phyloP scores from a whole-genome alignment of 2,113 vertebrate genomes.

The Rhodinocichla rosea region DNA sequence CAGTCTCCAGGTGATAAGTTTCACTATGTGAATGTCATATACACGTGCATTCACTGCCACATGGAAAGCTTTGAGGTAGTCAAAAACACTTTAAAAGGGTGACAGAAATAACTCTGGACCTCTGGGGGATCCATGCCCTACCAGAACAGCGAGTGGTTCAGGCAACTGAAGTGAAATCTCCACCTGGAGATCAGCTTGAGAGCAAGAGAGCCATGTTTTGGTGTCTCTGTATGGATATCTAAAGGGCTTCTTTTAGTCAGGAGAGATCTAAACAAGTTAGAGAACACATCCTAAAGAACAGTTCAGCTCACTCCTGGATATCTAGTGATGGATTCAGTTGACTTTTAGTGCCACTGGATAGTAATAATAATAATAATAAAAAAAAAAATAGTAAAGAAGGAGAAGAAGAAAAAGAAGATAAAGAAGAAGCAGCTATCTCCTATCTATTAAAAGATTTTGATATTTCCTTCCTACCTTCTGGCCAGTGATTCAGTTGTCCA shows the following conservation, averaged over 20 bases:
- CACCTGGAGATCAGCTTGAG: neutral
- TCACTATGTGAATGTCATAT: neutral
- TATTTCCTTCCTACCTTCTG: neutral
- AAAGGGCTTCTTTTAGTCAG: neutral
- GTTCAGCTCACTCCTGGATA: neutral
- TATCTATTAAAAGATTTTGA: neutral
- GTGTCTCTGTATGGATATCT: neutral
- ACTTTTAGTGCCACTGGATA: neutral
- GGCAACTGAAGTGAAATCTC: neutral
- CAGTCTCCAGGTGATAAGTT: neutral
- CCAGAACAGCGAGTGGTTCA: rapidly evolving
- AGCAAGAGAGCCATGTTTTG: neutral
- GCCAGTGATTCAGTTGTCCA: neutral
- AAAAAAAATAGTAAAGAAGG: neutral
- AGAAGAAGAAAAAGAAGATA: too few species aligned
- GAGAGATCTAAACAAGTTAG: neutral
- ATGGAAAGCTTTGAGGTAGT: neutral
- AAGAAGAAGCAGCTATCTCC: neutral
- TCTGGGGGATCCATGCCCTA: neutral
- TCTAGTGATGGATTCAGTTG: neutral
- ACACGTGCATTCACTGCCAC: neutral
- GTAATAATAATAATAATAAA: too few species aligned
- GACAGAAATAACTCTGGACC: neutral
- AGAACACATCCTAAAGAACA: neutral
- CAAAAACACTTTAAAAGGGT: neutral